Evolutionary conservation across 2,113 vertebrate genomes (phyloP).

Genomic region (Xiphophorus couchianus): DNA sequence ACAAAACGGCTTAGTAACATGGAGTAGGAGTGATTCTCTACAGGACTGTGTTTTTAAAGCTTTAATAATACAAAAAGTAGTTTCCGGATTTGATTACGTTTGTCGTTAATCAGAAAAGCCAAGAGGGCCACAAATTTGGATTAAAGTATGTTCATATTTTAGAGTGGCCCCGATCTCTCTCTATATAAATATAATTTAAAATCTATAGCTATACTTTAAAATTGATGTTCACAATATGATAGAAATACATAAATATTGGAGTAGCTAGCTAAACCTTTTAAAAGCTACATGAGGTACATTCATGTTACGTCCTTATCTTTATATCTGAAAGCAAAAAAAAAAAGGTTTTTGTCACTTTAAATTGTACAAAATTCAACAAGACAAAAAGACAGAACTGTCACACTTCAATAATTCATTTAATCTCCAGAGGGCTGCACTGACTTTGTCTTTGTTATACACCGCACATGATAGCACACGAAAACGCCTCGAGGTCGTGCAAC

Average conservation of each 20-base stretch:
- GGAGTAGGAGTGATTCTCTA: not conserved
- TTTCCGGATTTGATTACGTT: not conserved
- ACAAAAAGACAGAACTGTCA: conserved; percentile 14
- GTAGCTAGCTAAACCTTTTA: too few relatives aligned
- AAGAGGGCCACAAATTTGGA: not conserved
- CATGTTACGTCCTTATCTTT: too few relatives aligned
- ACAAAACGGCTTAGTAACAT: not conserved
- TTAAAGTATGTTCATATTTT: not conserved
- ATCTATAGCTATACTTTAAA: too few relatives aligned
- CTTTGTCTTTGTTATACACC: conserved; percentile 70
- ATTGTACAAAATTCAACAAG: not conserved
- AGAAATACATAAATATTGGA: not conserved
- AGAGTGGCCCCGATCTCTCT: not conserved
- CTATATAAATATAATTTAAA: not conserved
- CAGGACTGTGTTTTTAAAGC: not conserved
- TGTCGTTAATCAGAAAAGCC: not conserved
- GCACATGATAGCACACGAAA: conserved; percentile 69
- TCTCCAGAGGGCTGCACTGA: conserved; percentile 64
- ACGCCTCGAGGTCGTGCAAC: conserved; percentile 75
- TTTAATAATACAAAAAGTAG: not conserved
- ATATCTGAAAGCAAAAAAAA: too few relatives aligned
- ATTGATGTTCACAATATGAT: not conserved
- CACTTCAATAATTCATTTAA: conserved; percentile 68
- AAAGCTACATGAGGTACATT: too few relatives aligned
- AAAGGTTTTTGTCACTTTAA: too few relatives aligned